phyloP scores from a whole-genome alignment of 2,888 invertebrate species.

The Desoria tigrina region DNA sequence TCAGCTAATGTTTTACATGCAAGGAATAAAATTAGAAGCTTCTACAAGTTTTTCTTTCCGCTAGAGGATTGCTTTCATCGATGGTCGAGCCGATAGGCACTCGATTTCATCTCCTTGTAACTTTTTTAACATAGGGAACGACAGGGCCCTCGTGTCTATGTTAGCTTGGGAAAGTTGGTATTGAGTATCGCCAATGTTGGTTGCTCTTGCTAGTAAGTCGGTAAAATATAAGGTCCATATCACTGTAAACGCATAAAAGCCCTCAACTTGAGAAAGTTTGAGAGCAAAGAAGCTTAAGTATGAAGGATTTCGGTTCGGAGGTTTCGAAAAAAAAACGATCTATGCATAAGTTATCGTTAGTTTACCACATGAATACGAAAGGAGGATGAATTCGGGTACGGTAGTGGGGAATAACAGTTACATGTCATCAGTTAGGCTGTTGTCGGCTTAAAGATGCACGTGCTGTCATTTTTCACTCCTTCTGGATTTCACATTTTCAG shows the following conservation, averaged over 20 bases:
- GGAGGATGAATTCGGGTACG: background rate
- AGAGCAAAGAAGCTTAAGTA: too few relatives aligned
- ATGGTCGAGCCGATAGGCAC: too few relatives aligned
- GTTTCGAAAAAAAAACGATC: background rate
- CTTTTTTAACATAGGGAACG: too few relatives aligned
- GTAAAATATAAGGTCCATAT: too few relatives aligned
- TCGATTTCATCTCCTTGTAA: too few relatives aligned
- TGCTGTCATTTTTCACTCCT: conserved; percentile 33
- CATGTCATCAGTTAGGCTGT: conserved; percentile 15
- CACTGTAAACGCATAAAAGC: too few relatives aligned
- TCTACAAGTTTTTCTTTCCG: conserved; percentile 22
- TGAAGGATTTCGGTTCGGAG: too few relatives aligned
- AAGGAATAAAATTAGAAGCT: conserved; percentile 25
- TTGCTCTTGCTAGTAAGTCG: too few relatives aligned
- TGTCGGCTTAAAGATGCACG: conserved; percentile 32
- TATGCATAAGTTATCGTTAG: conserved; percentile 10
- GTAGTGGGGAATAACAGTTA: background rate
- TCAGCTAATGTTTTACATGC: conserved; percentile 35
- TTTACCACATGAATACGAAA: conserved; percentile 2
- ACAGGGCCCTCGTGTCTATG: too few relatives aligned
- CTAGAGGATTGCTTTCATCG: too few relatives aligned
- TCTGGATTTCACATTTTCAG: conserved; percentile 17
- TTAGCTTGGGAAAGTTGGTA: too few relatives aligned
- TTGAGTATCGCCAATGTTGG: too few relatives aligned
- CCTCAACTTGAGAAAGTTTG: background rate